phyloP scores from a whole-genome alignment of 2,797 vertebrate genomes.

The Pristis pectinata region DNA sequence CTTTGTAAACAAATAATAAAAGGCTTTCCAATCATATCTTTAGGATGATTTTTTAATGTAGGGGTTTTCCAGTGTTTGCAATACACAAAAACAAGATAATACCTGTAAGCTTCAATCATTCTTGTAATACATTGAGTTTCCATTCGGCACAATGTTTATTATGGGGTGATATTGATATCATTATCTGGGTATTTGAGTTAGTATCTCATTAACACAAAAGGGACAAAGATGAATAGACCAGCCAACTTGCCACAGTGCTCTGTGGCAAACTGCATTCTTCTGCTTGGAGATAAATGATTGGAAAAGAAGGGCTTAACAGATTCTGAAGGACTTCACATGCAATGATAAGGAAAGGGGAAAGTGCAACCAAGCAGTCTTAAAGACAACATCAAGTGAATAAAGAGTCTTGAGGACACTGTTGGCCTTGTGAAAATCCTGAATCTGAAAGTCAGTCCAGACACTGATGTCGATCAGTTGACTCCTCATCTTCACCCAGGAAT shows the following conservation, averaged over 20 bases:
- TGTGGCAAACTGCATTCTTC: not conserved
- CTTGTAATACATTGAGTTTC: not conserved
- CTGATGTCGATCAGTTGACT: not conserved
- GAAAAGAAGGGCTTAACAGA: not conserved
- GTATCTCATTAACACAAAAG: not conserved
- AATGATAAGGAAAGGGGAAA: not conserved
- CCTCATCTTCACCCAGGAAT: not conserved
- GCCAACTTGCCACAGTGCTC: not conserved
- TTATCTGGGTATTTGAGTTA: not conserved
- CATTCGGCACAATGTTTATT: not conserved
- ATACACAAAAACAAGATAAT: not conserved
- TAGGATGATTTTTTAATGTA: not conserved
- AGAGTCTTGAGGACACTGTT: not conserved
- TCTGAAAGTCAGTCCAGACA: not conserved
- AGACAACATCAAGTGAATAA: not conserved
- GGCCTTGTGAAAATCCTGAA: not conserved
- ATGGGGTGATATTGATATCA: not conserved
- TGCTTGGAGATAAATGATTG: not conserved
- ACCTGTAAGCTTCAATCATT: not conserved
- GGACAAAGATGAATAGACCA: not conserved
- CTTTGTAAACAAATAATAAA: conserved; percentile 8
- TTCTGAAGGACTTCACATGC: not conserved
- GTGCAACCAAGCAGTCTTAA: not conserved
- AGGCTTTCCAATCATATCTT: not conserved
- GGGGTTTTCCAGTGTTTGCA: not conserved